Percentiles rank a stretch among this genome's conserved stretches.
Conservation (phyloP, 1,140 invertebrate genomes). For the Harlomillsia oculata region DNA sequence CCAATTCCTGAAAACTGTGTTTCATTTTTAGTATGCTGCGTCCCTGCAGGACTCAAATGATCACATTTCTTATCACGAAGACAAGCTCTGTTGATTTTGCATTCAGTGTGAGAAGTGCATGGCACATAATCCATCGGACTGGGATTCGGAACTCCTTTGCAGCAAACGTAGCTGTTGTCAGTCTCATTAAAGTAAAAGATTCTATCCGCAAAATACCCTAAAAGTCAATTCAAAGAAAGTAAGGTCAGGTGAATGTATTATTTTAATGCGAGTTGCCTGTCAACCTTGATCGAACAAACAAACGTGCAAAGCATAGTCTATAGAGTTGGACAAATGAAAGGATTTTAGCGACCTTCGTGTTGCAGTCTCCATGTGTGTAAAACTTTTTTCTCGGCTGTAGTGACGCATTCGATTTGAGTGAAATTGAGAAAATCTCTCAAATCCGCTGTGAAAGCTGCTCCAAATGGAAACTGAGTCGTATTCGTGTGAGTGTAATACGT, state of each 20-base stretch:
- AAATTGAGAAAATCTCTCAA: constrained; percentile 20
- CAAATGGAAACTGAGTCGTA: constrained; percentile 11
- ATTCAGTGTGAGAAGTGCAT: constrained; percentile 17
- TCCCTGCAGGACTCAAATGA: background rate
- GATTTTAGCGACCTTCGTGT: background rate
- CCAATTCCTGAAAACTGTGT: background rate
- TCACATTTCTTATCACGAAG: constrained; percentile 10
- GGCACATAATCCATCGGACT: constrained; percentile 19
- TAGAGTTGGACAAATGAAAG: background rate
- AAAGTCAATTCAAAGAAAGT: background rate
- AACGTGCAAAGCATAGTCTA: background rate
- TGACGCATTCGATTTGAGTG: constrained; percentile 15
- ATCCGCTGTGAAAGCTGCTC: constrained; percentile 10
- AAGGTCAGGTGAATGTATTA: background rate
- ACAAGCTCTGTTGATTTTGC: constrained; percentile 23
- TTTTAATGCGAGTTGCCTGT: no score
- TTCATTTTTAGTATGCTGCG: constrained; percentile 8
- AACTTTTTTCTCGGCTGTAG: background rate
- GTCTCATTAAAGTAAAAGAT: constrained; percentile 14
- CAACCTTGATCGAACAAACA: no score
- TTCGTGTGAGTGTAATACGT: constrained; percentile 1
- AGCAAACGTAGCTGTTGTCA: constrained; percentile 17
- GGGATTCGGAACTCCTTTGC: constrained; percentile 18
- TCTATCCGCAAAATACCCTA: constrained; percentile 17
- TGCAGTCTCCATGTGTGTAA: constrained; percentile 14